Evolutionary conservation across 2,888 invertebrate genomes (phyloP).

Genomic region (Caenorhabditis zanzibari): DNA sequence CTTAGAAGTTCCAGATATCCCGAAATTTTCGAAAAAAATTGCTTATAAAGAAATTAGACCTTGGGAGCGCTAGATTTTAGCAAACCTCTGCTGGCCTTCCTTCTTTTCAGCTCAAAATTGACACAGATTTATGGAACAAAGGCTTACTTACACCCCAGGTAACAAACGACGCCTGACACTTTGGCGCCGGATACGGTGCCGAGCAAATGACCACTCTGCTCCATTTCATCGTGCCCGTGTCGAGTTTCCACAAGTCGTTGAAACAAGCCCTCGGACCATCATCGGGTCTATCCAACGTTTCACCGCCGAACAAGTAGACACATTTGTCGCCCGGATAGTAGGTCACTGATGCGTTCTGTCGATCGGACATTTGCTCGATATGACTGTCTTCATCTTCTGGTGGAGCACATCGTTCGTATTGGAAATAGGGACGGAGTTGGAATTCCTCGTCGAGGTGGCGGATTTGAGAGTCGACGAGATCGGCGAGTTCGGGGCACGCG

Average conservation of each 20-base stretch:
- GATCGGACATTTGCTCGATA: conserved; percentile 20
- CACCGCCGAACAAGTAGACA: conserved; percentile 43
- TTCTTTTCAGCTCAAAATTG: too few species aligned
- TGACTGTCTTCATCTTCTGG: not conserved
- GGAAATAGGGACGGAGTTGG: not conserved
- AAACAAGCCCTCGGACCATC: conserved; percentile 9
- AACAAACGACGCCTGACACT: conserved; percentile 27
- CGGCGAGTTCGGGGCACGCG: not conserved
- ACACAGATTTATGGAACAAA: not conserved
- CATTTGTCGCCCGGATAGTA: conserved; percentile 3
- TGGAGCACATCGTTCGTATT: conserved; percentile 36
- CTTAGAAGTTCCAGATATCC: too few species aligned
- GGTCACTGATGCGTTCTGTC: conserved; percentile 8
- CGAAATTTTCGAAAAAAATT: too few species aligned
- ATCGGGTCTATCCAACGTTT: not conserved
- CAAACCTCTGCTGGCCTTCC: not conserved
- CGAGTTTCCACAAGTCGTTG: conserved; percentile 55
- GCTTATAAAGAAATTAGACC: too few species aligned
- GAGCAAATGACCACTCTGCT: conserved; percentile 20
- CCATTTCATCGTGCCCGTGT: conserved; percentile 34
- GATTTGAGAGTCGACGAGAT: conserved; percentile 9
- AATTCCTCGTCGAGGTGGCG: conserved; percentile 13
- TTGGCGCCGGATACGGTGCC: conserved; percentile 43
- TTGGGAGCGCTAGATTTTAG: too few species aligned
- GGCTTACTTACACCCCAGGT: not conserved